Conservation (phyloP, 2,113 vertebrate genomes). For the Phalacrocorax brasilianus region DNA sequence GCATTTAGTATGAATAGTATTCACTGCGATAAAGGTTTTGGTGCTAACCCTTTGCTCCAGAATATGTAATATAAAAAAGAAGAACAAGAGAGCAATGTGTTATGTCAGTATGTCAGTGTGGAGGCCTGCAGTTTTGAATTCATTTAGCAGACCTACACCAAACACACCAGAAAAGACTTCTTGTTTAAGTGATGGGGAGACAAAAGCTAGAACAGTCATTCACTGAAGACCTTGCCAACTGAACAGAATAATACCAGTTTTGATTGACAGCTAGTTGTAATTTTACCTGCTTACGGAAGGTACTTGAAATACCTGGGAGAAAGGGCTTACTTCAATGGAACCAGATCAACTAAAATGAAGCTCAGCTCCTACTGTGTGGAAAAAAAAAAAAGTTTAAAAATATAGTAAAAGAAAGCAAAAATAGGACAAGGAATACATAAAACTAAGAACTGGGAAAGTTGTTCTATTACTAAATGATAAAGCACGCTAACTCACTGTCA, state of each 20-base stretch:
- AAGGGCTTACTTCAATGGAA: not conserved
- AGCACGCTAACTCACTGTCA: not conserved
- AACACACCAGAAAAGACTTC: not conserved
- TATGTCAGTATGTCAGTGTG: not conserved
- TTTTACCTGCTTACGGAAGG: not conserved
- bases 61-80: not conserved
- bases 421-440: not conserved
- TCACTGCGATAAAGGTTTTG: not conserved
- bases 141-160: not conserved
- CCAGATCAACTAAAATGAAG: not conserved
- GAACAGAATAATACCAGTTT: not conserved
- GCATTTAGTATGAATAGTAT: not conserved
- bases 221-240: not conserved
- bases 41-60: not conserved
- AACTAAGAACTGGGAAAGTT: not conserved
- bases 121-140: not conserved
- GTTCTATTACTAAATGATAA: not conserved
- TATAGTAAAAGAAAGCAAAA: not conserved
- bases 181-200: not conserved
- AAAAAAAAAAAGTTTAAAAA: not conserved
- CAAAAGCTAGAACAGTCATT: not conserved
- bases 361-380: not conserved
- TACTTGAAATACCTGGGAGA: not conserved
- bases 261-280: not conserved
- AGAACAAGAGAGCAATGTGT: not conserved